phyloP scores from a whole-genome alignment of 2,888 invertebrate species.

The Pterostichus madidus region DNA sequence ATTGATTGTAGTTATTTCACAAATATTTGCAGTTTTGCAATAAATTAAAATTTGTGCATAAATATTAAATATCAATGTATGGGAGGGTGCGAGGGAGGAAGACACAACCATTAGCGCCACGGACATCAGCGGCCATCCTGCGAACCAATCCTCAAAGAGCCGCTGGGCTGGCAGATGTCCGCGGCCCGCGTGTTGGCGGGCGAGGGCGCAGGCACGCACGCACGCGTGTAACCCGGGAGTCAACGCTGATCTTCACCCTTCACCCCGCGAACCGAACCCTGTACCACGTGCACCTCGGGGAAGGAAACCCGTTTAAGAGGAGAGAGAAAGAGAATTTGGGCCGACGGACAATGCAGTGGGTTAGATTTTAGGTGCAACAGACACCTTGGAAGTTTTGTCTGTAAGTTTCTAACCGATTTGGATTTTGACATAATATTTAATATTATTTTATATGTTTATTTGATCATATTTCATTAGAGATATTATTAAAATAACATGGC shows the following conservation, averaged over 20 bases:
- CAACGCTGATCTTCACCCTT: background rate
- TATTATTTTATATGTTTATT: too few relatives aligned
- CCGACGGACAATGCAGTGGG: too few relatives aligned
- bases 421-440: too few relatives aligned
- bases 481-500: too few relatives aligned
- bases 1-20: too few relatives aligned
- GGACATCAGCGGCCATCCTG: conserved; percentile 3
- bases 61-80: too few relatives aligned
- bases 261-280: background rate
- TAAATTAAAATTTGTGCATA: conserved; percentile 4
- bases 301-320: conserved; percentile 11
- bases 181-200: conserved; percentile 1
- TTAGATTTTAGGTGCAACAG: too few relatives aligned
- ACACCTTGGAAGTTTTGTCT: too few relatives aligned
- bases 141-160: conserved; percentile 15
- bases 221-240: conserved; percentile 29
- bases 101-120: background rate
- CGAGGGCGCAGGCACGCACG: conserved; percentile 15
- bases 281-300: conserved; percentile 3
- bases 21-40: background rate
- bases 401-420: too few relatives aligned
- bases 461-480: too few relatives aligned
- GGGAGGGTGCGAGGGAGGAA: background rate
- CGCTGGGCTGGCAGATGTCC: background rate
- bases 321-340: background rate